Evolutionary conservation across 2,797 vertebrate genomes (phyloP), one percentile per base, ranked within the genome.

Genomic region (Phoxinus dragarum): DNA sequence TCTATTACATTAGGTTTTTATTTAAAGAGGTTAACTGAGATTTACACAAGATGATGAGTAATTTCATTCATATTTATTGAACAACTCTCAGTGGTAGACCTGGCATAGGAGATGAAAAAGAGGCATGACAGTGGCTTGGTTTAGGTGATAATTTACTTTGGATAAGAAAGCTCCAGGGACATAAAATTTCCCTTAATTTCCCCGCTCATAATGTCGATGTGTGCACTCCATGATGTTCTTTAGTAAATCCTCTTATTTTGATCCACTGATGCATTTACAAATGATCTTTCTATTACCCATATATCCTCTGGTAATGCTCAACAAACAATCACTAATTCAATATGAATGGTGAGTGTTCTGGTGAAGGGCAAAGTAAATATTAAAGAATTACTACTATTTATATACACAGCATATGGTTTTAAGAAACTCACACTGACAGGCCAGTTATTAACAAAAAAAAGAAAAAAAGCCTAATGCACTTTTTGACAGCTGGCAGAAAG

Each of bases 401-500:
- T 59, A 34, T 36, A 52, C 23, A 0, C 23, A 0, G 1, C 44
- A 59, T 44, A 79, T 47, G 14, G 0, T 71, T 73, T 80, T 77
- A 34, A 21, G 38, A 72, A 74, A 80, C 68, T 44, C 68, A 27
- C 34, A 44, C 14, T 66, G 75, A 85, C 73, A 77, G 31, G 36
- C 87, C 78, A 73, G 82, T 88, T 68, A 78, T 84, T 88, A 75
- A 88, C 72, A 23, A 2, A 54, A 21, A 21, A 0, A 7, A 75
- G 80, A 31, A 81, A 72, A 84, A 68, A 68, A 5, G 5, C 75
- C 56, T 34, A 88, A 61, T 21, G 34, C 27, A 67, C 31, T 85
- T 84, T 84, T 76, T 85, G 91, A 91, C 89, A 93, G 86, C 73
- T 86, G 34, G 42, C 80, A 85, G 86, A 87, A 87, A 89, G 88